Evolutionary conservation across 2,888 invertebrate genomes (phyloP).

Genomic region (Salticus scenicus): DNA sequence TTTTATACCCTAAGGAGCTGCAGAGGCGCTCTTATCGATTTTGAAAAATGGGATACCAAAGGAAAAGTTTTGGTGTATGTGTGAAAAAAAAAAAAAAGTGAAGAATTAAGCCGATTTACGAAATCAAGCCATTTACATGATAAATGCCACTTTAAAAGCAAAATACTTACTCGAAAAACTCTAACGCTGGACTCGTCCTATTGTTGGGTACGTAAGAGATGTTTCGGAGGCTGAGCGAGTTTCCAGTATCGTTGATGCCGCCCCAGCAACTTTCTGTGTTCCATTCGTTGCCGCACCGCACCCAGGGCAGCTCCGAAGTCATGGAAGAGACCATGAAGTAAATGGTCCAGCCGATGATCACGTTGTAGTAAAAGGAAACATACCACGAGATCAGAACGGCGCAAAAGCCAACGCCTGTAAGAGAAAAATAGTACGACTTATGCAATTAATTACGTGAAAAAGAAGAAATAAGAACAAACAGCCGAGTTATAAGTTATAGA

Average conservation of each 20-base stretch:
- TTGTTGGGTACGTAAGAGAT: conserved; percentile 57
- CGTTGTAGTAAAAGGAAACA: conserved; percentile 88
- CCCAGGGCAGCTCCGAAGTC: conserved; percentile 84
- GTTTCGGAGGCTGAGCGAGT: neutral
- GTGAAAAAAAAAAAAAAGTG: no score
- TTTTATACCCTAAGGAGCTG: no score
- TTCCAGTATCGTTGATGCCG: conserved; percentile 24
- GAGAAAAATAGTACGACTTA: no score
- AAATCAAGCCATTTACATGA: no score
- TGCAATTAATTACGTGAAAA: no score
- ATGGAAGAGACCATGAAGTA: conserved; percentile 86
- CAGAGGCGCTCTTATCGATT: no score
- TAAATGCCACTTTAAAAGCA: no score
- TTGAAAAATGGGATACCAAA: no score
- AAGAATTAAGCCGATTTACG: no score
- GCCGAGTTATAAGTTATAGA: neutral
- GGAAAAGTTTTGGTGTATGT: no score
- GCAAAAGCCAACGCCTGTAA: conserved; percentile 85
- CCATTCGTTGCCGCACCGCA: conserved; percentile 87
- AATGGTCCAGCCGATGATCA: conserved; percentile 89
- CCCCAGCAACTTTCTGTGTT: conserved; percentile 79
- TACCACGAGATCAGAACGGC: conserved; percentile 87
- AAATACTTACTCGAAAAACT: conserved; percentile 74
- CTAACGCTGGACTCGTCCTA: conserved; percentile 73
- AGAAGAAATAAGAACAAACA: neutral